Conservation (phyloP, 2,888 invertebrate species). For the Rugalucina vietnamica region DNA sequence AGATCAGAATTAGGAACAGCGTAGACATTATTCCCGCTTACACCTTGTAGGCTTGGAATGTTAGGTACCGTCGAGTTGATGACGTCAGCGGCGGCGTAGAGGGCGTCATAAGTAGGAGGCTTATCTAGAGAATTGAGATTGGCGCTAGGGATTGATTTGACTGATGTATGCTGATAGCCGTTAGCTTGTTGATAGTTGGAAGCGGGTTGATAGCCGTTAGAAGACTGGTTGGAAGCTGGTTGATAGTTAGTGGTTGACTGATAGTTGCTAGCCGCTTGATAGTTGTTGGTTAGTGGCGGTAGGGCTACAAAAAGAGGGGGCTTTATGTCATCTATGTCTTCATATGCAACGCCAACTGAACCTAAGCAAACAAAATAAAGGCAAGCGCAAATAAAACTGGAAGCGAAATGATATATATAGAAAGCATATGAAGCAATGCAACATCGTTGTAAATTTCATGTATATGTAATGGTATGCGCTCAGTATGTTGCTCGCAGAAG, state of each 20-base stretch:
- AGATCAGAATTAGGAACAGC: conserved; percentile 85
- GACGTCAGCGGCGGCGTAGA: conserved; percentile 79
- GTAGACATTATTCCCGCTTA: conserved; percentile 84
- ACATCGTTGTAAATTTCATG: no score
- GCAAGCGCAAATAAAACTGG: conserved; percentile 48
- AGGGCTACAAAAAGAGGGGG: conserved; percentile 78
- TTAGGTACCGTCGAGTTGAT: conserved; percentile 78
- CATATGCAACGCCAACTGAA: conserved; percentile 81
- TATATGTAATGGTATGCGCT: no score
- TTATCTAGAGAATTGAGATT: conserved; percentile 71
- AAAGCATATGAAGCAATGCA: not conserved
- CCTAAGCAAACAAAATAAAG: conserved; percentile 59
- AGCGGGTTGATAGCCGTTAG: conserved; percentile 47
- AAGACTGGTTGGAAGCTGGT: conserved; percentile 63
- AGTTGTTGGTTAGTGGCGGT: conserved; percentile 69
- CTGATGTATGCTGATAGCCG: conserved; percentile 60
- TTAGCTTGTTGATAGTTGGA: conserved; percentile 65
- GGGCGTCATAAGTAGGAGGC: conserved; percentile 79
- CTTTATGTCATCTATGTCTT: conserved; percentile 81
- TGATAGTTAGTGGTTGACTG: conserved; percentile 61
- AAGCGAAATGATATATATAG: conserved; percentile 35
- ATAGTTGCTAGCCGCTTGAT: conserved; percentile 30
- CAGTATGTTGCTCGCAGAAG: no score
- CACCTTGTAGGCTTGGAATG: conserved; percentile 81
- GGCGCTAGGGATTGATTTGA: conserved; percentile 54